Evolutionary conservation across 53 echinoderm and acorn worm genomes (phyloP), one percentile per base, ranked within the genome.

Genomic region (Holothuria leucospilota): DNA sequence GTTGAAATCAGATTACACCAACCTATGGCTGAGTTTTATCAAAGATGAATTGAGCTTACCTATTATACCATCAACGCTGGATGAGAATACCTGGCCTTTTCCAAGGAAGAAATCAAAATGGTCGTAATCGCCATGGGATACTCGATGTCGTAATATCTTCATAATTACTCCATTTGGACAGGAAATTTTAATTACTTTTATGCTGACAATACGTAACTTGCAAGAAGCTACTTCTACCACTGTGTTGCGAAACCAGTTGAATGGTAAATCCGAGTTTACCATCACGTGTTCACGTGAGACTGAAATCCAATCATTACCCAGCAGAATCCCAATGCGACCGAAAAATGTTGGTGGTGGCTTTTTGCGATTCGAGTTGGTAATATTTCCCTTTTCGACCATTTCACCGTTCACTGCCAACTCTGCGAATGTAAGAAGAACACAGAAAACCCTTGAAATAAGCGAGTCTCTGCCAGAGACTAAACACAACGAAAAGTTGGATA

Each of bases 71-170:
- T 93, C 84, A 0, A 93, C 90, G 6, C 63, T 59, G 8, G 80
- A 20, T 12, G 85, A 85, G 20, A 93, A 74, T 2, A 79, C 90
- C 16, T 74, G 74, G 51, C 88, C 88, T 16, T 82, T 42, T 24
- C 78, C 71, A 40, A 93, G 63, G 56, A 90, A 88, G 64, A 93
- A 88, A 34, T 90, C 93, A 23, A 93, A 56, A 29, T 93, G 90
- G 24, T 88, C 93, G 25, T 56, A 46, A 14, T 52, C 27, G 11
- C 78, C 78, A 28, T 14, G 27, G 27, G 20, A 25, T 4, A 59
- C 20, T 24, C 27, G 25, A 14, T 26, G 78, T 18, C 78, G 78
- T 12, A 28, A 56, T 14, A 78, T 16, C 56, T 52, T 78, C 80
- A 60, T 80, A 20, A 51, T 18, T 8, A 80, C 61, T 59, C 80